Conservation (phyloP, 2,797 vertebrate genomes). For the Euphonia xanthogaster region DNA sequence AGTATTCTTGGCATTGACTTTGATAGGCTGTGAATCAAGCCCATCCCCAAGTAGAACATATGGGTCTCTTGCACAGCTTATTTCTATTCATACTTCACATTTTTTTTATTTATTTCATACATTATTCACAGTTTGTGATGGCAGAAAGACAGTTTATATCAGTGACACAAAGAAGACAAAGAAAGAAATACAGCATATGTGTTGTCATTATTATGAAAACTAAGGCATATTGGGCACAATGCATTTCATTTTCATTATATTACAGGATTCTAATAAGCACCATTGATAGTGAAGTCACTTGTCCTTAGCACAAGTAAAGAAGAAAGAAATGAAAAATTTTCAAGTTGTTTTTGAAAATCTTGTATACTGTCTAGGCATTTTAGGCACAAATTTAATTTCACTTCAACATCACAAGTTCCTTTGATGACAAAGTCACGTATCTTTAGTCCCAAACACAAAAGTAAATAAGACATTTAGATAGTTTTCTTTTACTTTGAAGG, state of each 20-base stretch:
- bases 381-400: conserved; percentile 71
- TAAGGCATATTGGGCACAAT: conserved; percentile 63
- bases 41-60: conserved; percentile 2
- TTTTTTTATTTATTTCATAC: conserved; percentile 64
- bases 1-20: conserved; percentile 38
- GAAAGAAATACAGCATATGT: conserved; percentile 61
- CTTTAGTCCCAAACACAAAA: conserved; percentile 62
- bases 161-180: conserved; percentile 66
- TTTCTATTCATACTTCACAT: conserved; percentile 38
- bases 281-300: conserved; percentile 59
- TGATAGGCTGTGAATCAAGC: conserved; percentile 33
- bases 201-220: conserved; percentile 69
- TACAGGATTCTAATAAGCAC: conserved; percentile 59
- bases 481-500: conserved; percentile 65
- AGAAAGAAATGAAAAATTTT: conserved; percentile 54
- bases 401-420: conserved; percentile 62
- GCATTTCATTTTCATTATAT: conserved; percentile 68
- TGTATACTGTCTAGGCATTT: conserved; percentile 67
- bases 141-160: conserved; percentile 62
- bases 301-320: conserved; percentile 47
- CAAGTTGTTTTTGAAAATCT: conserved; percentile 61
- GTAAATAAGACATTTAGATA: conserved; percentile 72
- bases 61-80: conserved; percentile 14
- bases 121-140: conserved; percentile 67
- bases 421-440: conserved; percentile 69